Conservation (phyloP, 2,888 invertebrate species). For the Spilarctia lutea region DNA sequence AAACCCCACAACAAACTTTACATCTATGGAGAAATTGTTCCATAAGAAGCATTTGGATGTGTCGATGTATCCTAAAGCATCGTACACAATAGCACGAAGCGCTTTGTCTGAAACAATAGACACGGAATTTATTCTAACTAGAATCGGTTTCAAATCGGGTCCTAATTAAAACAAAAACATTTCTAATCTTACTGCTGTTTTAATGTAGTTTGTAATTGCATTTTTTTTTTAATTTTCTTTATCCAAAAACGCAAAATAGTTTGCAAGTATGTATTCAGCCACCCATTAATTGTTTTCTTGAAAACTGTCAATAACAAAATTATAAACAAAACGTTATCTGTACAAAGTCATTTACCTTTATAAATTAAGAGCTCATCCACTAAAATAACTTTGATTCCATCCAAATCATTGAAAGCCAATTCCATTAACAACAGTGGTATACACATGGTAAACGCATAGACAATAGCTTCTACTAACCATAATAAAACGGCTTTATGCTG, state of each 20-base stretch:
- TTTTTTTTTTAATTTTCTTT: too few relatives aligned
- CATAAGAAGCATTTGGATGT: conserved; percentile 1
- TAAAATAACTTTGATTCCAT: background rate
- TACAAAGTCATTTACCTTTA: background rate
- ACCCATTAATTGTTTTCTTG: background rate
- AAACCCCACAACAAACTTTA: background rate
- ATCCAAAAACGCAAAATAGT: too few relatives aligned
- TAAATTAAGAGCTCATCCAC: background rate
- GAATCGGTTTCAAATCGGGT: too few relatives aligned
- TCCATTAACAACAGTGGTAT: background rate
- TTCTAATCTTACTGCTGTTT: too few relatives aligned
- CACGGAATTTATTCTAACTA: background rate
- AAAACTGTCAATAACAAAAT: background rate
- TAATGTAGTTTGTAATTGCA: too few relatives aligned
- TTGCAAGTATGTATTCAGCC: too few relatives aligned
- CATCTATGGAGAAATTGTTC: background rate
- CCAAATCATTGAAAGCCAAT: background rate
- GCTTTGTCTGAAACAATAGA: conserved; percentile 1
- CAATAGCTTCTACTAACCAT: background rate
- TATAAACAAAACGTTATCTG: background rate
- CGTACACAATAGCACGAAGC: background rate
- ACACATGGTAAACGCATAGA: background rate
- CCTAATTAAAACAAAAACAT: too few relatives aligned
- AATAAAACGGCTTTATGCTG: background rate
- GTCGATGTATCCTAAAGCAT: background rate